phyloP scores from a whole-genome alignment of 2,113 vertebrate genomes.

The Lagopus leucura region DNA sequence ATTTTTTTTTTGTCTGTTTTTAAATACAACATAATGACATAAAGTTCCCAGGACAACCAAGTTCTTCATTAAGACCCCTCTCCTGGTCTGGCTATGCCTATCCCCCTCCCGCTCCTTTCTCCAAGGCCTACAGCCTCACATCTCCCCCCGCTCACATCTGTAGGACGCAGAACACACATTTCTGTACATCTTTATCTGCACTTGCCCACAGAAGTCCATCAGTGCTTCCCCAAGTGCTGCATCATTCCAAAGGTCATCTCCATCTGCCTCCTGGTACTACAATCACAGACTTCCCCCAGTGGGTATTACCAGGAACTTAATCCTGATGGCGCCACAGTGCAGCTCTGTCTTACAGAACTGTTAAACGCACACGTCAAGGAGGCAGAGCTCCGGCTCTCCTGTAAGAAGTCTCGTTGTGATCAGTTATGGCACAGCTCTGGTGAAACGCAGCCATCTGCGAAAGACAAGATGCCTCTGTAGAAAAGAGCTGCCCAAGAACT shows the following conservation, averaged over 20 bases:
- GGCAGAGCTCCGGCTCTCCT: not conserved
- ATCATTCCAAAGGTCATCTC: not conserved
- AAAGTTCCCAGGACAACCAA: not conserved
- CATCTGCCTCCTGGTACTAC: not conserved
- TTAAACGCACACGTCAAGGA: not conserved
- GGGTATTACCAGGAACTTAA: not conserved
- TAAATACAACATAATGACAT: not conserved
- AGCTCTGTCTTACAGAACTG: not conserved
- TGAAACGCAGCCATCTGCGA: not conserved
- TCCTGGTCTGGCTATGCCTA: not conserved
- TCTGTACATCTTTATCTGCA: not conserved
- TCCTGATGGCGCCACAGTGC: not conserved
- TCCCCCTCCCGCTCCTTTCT: not conserved
- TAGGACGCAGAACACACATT: not conserved
- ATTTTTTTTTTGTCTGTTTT: not conserved
- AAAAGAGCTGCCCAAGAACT: not conserved
- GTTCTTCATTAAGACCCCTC: not conserved
- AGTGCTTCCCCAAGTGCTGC: rapidly evolving
- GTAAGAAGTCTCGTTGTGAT: not conserved
- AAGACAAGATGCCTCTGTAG: not conserved
- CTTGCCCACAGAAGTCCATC: not conserved
- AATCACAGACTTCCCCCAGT: not conserved
- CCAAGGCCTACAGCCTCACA: not conserved
- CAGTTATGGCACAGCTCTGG: not conserved
- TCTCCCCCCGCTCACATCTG: not conserved